Conservation (phyloP, 2,888 invertebrate species). For the Muscina levida region DNA sequence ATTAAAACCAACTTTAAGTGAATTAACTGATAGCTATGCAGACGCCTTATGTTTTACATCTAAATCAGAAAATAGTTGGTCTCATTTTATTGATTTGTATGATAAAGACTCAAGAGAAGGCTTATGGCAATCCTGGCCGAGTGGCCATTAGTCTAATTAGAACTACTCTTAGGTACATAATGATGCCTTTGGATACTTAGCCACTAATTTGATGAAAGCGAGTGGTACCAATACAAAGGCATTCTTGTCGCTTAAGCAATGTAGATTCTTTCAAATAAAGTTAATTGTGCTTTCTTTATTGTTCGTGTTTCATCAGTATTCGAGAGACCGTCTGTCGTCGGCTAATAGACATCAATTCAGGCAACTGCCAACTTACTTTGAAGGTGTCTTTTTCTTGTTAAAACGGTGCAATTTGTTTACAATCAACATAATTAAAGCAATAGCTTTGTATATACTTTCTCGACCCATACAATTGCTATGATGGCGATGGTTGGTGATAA, state of each 20-base stretch:
- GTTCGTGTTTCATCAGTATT: constrained; percentile 25
- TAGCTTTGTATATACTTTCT: constrained; percentile 45
- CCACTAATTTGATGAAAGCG: constrained; percentile 64
- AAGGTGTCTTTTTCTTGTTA: constrained; percentile 49
- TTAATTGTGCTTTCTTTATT: constrained; percentile 52
- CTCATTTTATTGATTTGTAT: no score
- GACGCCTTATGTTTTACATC: not conserved
- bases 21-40: no score
- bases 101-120: no score
- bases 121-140: constrained; percentile 52
- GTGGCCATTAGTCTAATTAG: constrained; percentile 77
- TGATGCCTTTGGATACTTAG: constrained; percentile 47
- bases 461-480: not conserved
- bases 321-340: constrained; percentile 55
- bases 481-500: constrained; percentile 44
- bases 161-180: constrained; percentile 69
- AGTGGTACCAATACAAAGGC: not conserved
- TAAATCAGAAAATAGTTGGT: no score
- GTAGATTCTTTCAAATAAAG: constrained; percentile 46
- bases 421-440: constrained; percentile 77
- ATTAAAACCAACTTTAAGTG: no score
- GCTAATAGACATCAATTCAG: constrained; percentile 47
- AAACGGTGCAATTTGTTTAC: constrained; percentile 79
- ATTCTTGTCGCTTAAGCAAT: constrained; percentile 40
- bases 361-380: constrained; percentile 16